These are phyloP conservation scores for Pasiphila rectangulata DNA, from an alignment of 2,888 invertebrate species.

Conservation along the genomic window DNA sequence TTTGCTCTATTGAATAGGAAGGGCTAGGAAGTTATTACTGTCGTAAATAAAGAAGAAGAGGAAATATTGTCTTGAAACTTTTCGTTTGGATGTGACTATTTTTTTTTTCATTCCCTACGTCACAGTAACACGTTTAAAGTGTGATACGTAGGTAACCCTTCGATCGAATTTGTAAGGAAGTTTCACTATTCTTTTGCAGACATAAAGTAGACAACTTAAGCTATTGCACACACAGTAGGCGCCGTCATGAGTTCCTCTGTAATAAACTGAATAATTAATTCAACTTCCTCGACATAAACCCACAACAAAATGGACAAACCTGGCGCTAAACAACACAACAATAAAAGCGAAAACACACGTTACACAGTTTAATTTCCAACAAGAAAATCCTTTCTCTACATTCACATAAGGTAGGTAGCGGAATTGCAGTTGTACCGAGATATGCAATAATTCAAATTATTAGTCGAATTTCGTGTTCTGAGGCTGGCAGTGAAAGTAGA, in stretches of 20 bases:
- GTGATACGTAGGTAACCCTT: too few relatives aligned
- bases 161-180: not conserved
- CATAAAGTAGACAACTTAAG: not conserved
- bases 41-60: too few relatives aligned
- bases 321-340: conserved; percentile 8
- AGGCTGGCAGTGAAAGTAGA: conserved; percentile 70
- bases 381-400: conserved; percentile 50
- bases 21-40: too few relatives aligned
- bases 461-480: conserved; percentile 77
- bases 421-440: conserved; percentile 41
- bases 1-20: too few relatives aligned
- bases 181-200: not conserved
- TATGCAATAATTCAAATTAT: conserved; percentile 71
- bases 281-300: not conserved
- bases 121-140: too few relatives aligned
- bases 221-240: not conserved
- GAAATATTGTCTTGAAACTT: too few relatives aligned
- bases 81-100: too few relatives aligned
- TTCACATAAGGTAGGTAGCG: conserved; percentile 30
- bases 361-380: conserved; percentile 2
- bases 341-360: conserved; percentile 1
- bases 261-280: conserved; percentile 7
- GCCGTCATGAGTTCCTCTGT: not conserved
- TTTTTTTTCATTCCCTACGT: too few relatives aligned
- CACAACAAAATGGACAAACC: not conserved